Base-by-base conservation (phyloP, 2,888 invertebrate species). In the Dendrolimus houi region DNA sequence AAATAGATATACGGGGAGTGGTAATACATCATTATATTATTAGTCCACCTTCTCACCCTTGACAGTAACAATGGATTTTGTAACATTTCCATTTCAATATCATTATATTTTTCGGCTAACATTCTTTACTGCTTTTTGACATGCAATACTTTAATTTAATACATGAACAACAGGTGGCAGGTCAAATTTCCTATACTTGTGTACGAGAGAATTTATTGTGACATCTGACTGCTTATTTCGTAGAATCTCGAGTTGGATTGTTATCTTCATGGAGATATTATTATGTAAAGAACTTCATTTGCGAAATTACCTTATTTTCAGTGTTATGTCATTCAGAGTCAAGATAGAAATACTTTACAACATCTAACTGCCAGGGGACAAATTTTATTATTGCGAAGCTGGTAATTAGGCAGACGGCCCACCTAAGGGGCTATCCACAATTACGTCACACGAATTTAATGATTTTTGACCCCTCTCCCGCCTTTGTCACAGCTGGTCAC, bases 11-110 rank as follows among this genome's bases (percentile, higher is more conserved):
- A 75, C 75, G 77, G 77, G 77, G 77, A 78, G 75, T 75, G 79
- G 83, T 85, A 85, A 86, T 88, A 85, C 81, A 77, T 88, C 87
- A 90, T 90, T 89, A 90, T 83, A 88, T 85, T 87, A 89, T 90
- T 90, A 90, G 87, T 81, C 81, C 83, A 87, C 81, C 88, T 87
- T 86, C 88, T 89, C 89, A 90, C 87, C 89, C 89, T 87, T 89
- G 89, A 90, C 89, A 85, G 76, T 68, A 87, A 89, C 89, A 89
- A 89, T 86, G 83, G 77, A 69, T 79, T 83, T 87, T 87, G 87
- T 87, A 87, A 86, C 81, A 78, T 85, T 71, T 87, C 83, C 81
- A 78, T 85, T 71, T 87, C 83, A 85, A 87, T 87, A 85, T 87
- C 82, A 84, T 88, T 85, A 87, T 87, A 81, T 78, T 57, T 29